A percentile compares a stretch with the other conserved stretches of the same genome.
phyloP scores from a whole-genome alignment of 2,888 invertebrate species.

The Tubulanus polymorphus region DNA sequence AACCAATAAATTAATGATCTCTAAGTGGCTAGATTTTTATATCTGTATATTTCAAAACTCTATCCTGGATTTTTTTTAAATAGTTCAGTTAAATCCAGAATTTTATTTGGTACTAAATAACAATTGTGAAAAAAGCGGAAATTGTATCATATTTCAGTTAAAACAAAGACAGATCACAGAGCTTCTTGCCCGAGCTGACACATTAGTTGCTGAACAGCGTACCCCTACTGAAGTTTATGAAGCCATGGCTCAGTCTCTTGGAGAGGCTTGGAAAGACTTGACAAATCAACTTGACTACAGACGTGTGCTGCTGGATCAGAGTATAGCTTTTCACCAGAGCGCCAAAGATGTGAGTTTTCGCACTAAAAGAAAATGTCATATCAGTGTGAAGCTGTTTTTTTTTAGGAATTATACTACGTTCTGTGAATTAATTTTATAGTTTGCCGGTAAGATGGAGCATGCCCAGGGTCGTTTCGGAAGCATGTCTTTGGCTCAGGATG shows the following conservation, averaged over 20 bases:
- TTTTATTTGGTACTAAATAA: too few relatives aligned
- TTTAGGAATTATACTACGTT: too few relatives aligned
- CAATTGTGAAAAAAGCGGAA: too few relatives aligned
- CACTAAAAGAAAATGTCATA: too few relatives aligned
- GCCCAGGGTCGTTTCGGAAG: slow-evolving; percentile 69
- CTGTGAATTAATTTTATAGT: slow-evolving; percentile 58
- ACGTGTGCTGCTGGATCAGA: slow-evolving; percentile 71
- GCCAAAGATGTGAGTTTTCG: slow-evolving; percentile 55
- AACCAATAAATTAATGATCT: too few relatives aligned
- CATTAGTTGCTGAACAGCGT: slow-evolving; percentile 64
- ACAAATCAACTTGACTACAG: slow-evolving; percentile 73
- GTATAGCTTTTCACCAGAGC: slow-evolving; percentile 69
- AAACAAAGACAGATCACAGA: slow-evolving; percentile 87
- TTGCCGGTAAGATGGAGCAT: slow-evolving; percentile 65
- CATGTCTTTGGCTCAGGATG: slow-evolving; percentile 67
- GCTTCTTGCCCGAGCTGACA: slow-evolving; percentile 80
- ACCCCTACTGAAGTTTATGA: slow-evolving; percentile 77
- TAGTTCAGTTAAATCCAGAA: too few relatives aligned
- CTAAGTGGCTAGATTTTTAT: too few relatives aligned
- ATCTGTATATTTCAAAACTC: too few relatives aligned
- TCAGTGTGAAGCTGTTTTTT: too few relatives aligned
- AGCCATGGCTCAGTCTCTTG: slow-evolving; percentile 75
- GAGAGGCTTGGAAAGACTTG: slow-evolving; percentile 73
- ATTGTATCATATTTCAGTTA: slow-evolving; percentile 60
- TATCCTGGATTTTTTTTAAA: too few relatives aligned